Percentiles rank a stretch among this genome's conserved stretches.
Evolutionary conservation across 1,140 invertebrate genomes (phyloP).

Genomic region (Thereuonema tuberculata): DNA sequence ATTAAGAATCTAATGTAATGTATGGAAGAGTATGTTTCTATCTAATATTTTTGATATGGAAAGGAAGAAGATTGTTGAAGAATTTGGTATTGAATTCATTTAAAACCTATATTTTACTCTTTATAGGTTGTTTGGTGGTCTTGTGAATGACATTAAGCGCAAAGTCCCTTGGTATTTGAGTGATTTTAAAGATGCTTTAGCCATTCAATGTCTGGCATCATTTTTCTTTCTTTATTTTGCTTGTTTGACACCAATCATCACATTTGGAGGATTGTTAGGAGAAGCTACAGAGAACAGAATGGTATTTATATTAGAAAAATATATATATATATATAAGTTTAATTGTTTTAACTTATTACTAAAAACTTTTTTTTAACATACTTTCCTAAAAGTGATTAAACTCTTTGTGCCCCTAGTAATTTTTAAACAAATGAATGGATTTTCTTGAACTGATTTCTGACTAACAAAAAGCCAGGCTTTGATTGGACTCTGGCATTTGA

Average conservation of each 20-base stretch:
- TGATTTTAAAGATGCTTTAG: constrained; percentile 66
- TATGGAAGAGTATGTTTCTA: too few relatives aligned
- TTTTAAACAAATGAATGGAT: too few relatives aligned
- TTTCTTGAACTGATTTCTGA: too few relatives aligned
- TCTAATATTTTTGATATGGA: too few relatives aligned
- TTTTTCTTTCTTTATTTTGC: constrained; percentile 99
- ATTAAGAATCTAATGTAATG: too few relatives aligned
- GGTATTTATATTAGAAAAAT: constrained; percentile 31
- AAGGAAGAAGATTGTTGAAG: too few relatives aligned
- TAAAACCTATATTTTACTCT: too few relatives aligned
- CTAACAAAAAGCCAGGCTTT: too few relatives aligned
- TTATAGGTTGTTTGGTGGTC: constrained; percentile 62
- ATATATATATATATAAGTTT: constrained; percentile 20
- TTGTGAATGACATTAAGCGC: constrained; percentile 86
- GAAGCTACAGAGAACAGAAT: constrained; percentile 92
- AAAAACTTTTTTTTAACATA: not conserved
- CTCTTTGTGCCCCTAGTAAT: too few relatives aligned
- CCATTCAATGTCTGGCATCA: constrained; percentile 86
- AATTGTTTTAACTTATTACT: not conserved
- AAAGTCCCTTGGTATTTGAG: constrained; percentile 62
- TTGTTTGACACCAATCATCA: constrained; percentile 93
- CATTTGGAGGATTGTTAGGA: constrained; percentile 85
- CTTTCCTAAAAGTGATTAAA: constrained; percentile 5
- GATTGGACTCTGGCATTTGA: too few relatives aligned
- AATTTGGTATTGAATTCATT: too few relatives aligned